These are phyloP conservation scores for Stigmatopora argus DNA, from an alignment of 2,113 vertebrate genomes.

Conservation along the genomic window DNA sequence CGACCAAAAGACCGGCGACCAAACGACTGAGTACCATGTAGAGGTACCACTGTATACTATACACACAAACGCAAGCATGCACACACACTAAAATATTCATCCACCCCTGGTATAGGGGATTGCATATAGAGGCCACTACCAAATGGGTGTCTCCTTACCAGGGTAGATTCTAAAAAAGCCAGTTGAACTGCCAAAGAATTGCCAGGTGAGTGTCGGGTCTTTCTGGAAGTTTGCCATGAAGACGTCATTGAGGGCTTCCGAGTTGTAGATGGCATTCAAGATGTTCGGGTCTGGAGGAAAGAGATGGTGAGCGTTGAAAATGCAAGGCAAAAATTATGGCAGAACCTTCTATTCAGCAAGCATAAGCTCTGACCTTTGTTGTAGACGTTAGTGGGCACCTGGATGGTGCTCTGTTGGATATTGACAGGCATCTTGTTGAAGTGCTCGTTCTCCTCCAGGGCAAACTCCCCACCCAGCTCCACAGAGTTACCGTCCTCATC, in stretches of 20 bases:
- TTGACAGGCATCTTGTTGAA: slow-evolving; percentile 91
- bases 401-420: slow-evolving; percentile 83
- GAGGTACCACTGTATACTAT: too few species aligned
- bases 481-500: slow-evolving; percentile 81
- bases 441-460: slow-evolving; percentile 86
- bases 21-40: too few species aligned
- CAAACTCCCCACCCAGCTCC: slow-evolving; percentile 84
- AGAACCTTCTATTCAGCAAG: too few species aligned
- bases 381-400: slow-evolving; percentile 94
- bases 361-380: slow-evolving; percentile 81
- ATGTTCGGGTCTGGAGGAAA: slow-evolving; percentile 79
- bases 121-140: not conserved
- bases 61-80: too few species aligned
- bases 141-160: slow-evolving; percentile 60
- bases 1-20: too few species aligned
- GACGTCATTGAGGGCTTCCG: slow-evolving; percentile 88
- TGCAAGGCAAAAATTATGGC: too few species aligned
- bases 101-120: too few species aligned
- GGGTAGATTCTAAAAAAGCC: slow-evolving; percentile 97
- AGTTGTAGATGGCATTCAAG: slow-evolving; percentile 93
- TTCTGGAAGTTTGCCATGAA: slow-evolving; percentile 89
- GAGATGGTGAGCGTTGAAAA: too few species aligned
- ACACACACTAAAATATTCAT: too few species aligned
- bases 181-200: slow-evolving; percentile 90
- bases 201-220: slow-evolving; percentile 94